phyloP scores from a whole-genome alignment of 2,113 vertebrate genomes.

The Myanophis thanlyinensis region DNA sequence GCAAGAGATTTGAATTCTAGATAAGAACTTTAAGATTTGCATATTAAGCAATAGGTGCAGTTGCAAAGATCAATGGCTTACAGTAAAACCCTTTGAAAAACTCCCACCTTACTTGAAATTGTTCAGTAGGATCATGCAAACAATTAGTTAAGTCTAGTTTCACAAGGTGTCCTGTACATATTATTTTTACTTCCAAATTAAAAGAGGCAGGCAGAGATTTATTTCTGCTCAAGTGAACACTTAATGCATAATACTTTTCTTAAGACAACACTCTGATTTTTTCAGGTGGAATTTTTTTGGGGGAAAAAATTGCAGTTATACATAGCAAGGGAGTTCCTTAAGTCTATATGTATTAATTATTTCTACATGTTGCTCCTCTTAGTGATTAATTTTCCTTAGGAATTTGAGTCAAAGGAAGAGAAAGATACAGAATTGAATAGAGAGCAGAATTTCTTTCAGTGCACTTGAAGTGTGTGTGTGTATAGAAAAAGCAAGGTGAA shows the following conservation, averaged over 20 bases:
- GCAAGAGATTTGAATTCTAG: neutral
- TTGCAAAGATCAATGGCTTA: neutral
- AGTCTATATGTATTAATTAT: neutral
- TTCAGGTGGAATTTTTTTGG: neutral
- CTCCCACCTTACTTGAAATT: neutral
- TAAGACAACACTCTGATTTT: neutral
- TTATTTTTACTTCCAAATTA: neutral
- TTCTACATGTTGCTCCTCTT: neutral
- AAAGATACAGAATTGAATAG: neutral
- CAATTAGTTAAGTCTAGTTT: neutral
- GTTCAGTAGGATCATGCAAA: fast-evolving
- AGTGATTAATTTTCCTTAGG: neutral
- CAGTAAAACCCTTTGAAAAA: neutral
- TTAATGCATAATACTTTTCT: neutral
- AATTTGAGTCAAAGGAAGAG: neutral
- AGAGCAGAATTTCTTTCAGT: neutral
- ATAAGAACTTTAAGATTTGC: neutral
- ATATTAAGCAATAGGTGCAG: neutral
- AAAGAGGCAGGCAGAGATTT: neutral
- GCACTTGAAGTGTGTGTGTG: neutral
- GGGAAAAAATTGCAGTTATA: neutral
- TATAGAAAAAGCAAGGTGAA: neutral
- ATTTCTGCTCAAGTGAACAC: neutral
- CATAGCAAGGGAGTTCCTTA: neutral
- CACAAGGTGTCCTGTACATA: neutral